Evolutionary conservation across 2,797 vertebrate genomes (phyloP).

Genomic region (Danio jaintianensis): DNA sequence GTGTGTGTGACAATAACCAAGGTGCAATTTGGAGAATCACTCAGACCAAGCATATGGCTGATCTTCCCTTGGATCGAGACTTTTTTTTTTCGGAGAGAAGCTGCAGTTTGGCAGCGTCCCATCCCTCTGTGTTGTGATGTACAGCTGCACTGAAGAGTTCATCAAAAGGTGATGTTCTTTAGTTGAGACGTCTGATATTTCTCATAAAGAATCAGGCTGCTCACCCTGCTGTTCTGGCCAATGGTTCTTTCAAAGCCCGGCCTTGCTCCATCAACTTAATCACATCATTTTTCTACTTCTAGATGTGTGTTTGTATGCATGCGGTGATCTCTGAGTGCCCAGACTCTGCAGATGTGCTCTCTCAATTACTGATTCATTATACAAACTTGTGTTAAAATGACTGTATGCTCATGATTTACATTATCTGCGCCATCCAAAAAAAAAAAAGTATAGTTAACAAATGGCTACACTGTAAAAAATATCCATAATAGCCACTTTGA

Average conservation of each 20-base stretch:
- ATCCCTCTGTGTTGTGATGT: background rate
- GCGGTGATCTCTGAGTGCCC: background rate
- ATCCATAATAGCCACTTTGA: too few species aligned
- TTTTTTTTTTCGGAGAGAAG: background rate
- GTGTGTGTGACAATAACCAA: background rate
- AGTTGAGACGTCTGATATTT: slow-evolving; percentile 38
- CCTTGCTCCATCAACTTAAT: slow-evolving; percentile 32
- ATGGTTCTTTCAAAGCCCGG: slow-evolving; percentile 13
- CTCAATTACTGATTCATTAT: background rate
- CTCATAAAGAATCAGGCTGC: background rate
- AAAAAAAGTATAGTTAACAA: too few species aligned
- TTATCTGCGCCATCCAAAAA: too few species aligned
- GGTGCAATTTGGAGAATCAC: background rate
- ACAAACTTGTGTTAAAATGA: background rate
- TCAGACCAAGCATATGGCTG: background rate
- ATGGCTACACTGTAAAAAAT: too few species aligned
- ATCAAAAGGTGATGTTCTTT: slow-evolving; percentile 17
- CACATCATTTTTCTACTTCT: slow-evolving; percentile 5
- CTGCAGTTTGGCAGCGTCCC: background rate
- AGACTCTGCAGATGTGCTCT: slow-evolving; percentile 5
- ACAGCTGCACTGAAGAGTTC: slow-evolving; percentile 4
- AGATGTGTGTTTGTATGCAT: slow-evolving; percentile 3
- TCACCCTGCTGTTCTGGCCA: background rate
- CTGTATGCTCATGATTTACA: background rate
- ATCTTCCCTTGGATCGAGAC: background rate